These are phyloP conservation scores for Lasioglossum morio DNA, from an alignment of 2,888 invertebrate species.

Conservation along the genomic window DNA sequence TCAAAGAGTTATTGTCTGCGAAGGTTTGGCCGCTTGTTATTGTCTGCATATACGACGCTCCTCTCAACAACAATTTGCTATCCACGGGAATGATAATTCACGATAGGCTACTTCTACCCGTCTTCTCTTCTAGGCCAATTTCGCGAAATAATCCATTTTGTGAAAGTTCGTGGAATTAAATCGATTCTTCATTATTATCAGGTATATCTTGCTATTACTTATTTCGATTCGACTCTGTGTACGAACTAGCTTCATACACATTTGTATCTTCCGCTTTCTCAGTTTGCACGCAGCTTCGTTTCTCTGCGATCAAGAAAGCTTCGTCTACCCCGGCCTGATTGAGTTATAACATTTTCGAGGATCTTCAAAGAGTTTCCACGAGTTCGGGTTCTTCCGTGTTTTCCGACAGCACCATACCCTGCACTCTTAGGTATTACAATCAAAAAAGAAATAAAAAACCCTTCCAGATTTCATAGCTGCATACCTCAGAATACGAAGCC, in stretches of 20 bases:
- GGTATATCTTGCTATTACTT: conserved; percentile 14
- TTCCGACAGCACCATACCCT: conserved; percentile 51
- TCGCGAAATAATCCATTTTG: neutral
- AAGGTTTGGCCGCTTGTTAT: conserved; percentile 55
- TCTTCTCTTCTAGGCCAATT: neutral
- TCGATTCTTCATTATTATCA: conserved; percentile 13
- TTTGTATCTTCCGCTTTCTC: neutral
- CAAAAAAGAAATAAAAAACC: conserved; percentile 26
- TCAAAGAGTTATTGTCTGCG: conserved; percentile 52
- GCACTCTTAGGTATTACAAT: conserved; percentile 71
- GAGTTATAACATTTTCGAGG: neutral
- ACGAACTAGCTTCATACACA: neutral
- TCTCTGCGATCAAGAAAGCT: neutral
- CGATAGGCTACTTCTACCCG: neutral
- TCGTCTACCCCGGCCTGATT: neutral
- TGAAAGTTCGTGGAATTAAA: neutral
- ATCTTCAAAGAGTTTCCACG: neutral
- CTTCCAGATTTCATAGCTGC: neutral
- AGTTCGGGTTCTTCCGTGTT: neutral
- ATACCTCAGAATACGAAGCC: conserved; percentile 33
- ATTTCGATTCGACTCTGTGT: neutral
- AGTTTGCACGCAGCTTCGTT: neutral
- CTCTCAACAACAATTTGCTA: neutral
- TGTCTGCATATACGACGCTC: conserved; percentile 36
- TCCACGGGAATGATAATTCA: neutral